Conservation (phyloP, 2,888 invertebrate genomes). For the Cecidostiba fungosa region DNA sequence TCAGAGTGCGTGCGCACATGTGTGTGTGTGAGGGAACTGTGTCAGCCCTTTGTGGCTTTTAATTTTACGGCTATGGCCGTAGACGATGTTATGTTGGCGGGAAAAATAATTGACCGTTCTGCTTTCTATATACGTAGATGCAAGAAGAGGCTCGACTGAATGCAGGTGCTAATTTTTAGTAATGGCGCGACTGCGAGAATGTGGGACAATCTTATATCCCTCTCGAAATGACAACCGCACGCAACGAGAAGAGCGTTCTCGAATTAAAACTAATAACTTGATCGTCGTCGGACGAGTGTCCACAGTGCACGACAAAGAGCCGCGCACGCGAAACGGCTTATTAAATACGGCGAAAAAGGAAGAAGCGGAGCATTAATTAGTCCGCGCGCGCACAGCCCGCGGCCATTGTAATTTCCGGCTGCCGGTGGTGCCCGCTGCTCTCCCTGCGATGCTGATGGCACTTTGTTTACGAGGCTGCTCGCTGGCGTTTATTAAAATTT, state of each 20-base stretch:
- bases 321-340: slow-evolving; percentile 7
- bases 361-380: slow-evolving; percentile 46
- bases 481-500: slow-evolving; percentile 51
- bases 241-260: background rate
- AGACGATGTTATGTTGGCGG: background rate
- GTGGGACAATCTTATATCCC: slow-evolving; percentile 47
- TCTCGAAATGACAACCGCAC: background rate
- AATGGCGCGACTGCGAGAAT: too few relatives aligned
- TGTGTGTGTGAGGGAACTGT: background rate
- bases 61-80: background rate
- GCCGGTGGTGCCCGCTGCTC: background rate
- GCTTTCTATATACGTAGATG: background rate
- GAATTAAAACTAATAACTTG: slow-evolving; percentile 16
- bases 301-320: background rate
- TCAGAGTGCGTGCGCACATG: too few relatives aligned
- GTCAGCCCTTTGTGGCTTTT: background rate
- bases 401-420: slow-evolving; percentile 55
- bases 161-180: background rate
- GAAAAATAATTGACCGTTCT: background rate
- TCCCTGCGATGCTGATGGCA: background rate
- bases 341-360: slow-evolving; percentile 18
- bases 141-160: background rate
- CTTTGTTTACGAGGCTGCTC: slow-evolving; percentile 42
- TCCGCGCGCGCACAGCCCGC: background rate
- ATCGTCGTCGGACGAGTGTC: background rate